Evolutionary conservation across 2,888 invertebrate species (phyloP).

Genomic region (Allygus modestus): DNA sequence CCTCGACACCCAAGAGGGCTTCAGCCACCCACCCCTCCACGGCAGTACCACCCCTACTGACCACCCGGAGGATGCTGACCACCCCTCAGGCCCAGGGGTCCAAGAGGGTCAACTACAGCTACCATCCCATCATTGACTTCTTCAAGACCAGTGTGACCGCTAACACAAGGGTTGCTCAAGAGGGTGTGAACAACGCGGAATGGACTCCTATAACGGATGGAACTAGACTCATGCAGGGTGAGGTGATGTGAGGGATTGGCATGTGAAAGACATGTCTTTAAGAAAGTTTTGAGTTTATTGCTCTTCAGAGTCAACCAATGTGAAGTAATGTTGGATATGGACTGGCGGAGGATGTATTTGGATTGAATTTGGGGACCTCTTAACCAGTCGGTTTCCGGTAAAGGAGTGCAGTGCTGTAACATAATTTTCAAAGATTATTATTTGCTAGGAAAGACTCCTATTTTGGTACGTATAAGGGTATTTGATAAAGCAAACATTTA

Average conservation of each 20-base stretch:
- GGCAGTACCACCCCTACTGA: not conserved
- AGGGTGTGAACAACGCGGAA: slow-evolving; percentile 73
- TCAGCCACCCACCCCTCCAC: slow-evolving; percentile 42
- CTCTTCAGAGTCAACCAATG: too few relatives aligned
- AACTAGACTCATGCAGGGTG: slow-evolving; percentile 49
- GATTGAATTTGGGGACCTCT: too few relatives aligned
- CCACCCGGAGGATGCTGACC: not conserved
- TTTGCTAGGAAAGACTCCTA: too few relatives aligned
- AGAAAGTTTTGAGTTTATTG: too few relatives aligned
- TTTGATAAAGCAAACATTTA: too few relatives aligned
- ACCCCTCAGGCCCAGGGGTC: slow-evolving; percentile 51
- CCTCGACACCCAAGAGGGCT: slow-evolving; percentile 24
- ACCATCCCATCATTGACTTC: slow-evolving; percentile 90
- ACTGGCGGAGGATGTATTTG: too few relatives aligned
- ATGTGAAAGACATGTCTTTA: too few relatives aligned
- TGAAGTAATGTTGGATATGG: too few relatives aligned
- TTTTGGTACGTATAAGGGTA: too few relatives aligned
- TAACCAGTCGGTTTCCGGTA: too few relatives aligned
- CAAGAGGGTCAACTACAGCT: slow-evolving; percentile 87
- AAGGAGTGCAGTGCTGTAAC: too few relatives aligned
- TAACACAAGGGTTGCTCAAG: slow-evolving; percentile 77
- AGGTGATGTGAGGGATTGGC: slow-evolving; percentile 10
- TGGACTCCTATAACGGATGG: slow-evolving; percentile 69
- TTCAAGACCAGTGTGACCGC: slow-evolving; percentile 78
- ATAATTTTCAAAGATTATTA: too few relatives aligned